Evolutionary conservation across 1,140 invertebrate genomes (phyloP).

Genomic region (Diprion similis): DNA sequence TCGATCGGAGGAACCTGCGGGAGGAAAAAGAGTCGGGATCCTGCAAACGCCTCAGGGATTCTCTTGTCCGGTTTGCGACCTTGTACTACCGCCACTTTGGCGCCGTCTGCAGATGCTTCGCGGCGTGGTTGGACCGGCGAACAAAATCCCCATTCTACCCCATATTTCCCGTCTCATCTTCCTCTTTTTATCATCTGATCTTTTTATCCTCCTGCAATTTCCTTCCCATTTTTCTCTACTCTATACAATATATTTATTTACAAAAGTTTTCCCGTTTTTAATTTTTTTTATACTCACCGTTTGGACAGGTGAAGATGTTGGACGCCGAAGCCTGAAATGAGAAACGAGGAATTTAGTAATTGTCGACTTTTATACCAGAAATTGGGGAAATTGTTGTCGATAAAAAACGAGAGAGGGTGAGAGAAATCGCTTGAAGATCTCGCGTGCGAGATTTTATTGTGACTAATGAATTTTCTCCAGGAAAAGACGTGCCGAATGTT

Average conservation of each 20-base stretch:
- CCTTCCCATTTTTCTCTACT: background rate
- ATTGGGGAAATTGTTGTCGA: conserved; percentile 16
- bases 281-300: conserved; percentile 64
- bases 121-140: too few relatives aligned
- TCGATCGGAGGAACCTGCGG: too few relatives aligned
- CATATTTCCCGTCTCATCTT: too few relatives aligned
- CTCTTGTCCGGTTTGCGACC: too few relatives aligned
- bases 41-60: too few relatives aligned
- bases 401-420: conserved; percentile 33
- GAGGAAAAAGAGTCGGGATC: too few relatives aligned
- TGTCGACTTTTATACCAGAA: conserved; percentile 8
- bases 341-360: conserved; percentile 38
- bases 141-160: too few relatives aligned
- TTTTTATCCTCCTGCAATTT: too few relatives aligned
- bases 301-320: conserved; percentile 71
- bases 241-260: too few relatives aligned
- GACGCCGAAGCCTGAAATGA: conserved; percentile 65
- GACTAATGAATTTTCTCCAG: conserved; percentile 19
- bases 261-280: background rate
- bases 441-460: conserved; percentile 13
- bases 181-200: too few relatives aligned
- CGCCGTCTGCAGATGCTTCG: too few relatives aligned
- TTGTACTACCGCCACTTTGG: too few relatives aligned
- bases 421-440: conserved; percentile 21
- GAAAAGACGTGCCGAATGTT: conserved; percentile 22